Evolutionary conservation across 2,888 invertebrate species (phyloP), one percentile per base, ranked within the genome.

Genomic region (Archips crataeganus): DNA sequence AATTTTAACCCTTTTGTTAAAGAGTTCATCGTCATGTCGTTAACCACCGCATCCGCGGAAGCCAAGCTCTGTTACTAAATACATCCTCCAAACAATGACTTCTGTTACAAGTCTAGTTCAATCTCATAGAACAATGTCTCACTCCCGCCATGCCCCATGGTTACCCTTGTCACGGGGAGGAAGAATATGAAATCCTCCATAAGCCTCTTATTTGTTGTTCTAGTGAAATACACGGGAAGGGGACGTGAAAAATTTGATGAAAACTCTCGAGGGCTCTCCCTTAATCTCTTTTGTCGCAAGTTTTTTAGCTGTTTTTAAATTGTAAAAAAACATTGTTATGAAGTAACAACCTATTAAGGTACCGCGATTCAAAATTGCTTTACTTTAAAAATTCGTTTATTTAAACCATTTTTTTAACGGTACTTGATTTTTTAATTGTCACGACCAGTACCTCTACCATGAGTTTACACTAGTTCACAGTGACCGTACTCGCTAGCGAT

Each of bases 151-250:
- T 71, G 6, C 76, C 75, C 76, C 75, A 77, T 78, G 79, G 79
- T 39, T 76, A 77, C 77, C 77, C 79, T 85, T 82, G 83, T 85
- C 84, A 83, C 72, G 66, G 80, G 77, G 77, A 71, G 77, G 84
- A 85, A 85, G 81, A 85, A 85, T 81, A 85, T 82, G 78, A 84
- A 83, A 84, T 80, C 81, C 81, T 79, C 79, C 75, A 67, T 84
- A 86, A 90, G 85, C 87, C 79, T 80, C 87, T 89, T 89, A 87
- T 86, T 88, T 88, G 86, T 86, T 87, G 81, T 82, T 83, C 79
- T 81, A 84, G 82, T 84, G 81, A 86, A 86, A 87, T 82, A 87
- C 85, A 86, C 85, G 86, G 82, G 78, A 77, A 81, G 81, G 79
- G 82, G 78, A 83, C 81, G 76, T 74, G 75, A 77, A 79, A 78